A percentile compares a stretch with the other conserved stretches of the same genome.
These are phyloP conservation scores for Xenus cinereus DNA, from an alignment of 2,113 vertebrate genomes.

Conservation along the genomic window DNA sequence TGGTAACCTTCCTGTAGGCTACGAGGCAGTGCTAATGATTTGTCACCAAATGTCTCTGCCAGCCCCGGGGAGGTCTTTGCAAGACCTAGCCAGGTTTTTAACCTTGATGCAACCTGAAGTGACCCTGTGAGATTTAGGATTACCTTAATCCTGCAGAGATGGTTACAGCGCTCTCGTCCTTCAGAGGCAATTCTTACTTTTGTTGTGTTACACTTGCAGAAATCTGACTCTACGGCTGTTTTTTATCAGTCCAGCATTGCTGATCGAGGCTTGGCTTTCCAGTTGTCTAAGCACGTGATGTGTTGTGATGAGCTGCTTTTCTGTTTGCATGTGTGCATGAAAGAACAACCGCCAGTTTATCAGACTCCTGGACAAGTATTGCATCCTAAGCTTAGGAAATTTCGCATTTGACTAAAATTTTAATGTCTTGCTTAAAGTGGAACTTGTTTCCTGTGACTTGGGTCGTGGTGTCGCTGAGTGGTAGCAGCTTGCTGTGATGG, in stretches of 20 bases:
- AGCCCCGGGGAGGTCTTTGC: background rate
- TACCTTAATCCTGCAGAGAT: background rate
- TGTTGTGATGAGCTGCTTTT: background rate
- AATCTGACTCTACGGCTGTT: background rate
- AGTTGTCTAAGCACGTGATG: background rate
- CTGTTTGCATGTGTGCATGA: background rate
- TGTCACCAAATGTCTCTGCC: background rate
- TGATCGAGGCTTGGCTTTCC: background rate
- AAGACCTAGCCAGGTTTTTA: background rate
- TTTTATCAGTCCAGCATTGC: background rate
- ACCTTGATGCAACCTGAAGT: background rate
- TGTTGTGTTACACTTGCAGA: background rate
- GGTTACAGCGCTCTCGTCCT: background rate
- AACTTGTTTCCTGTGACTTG: background rate
- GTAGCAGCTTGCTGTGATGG: background rate
- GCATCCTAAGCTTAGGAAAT: background rate
- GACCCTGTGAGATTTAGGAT: background rate
- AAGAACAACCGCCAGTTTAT: background rate
- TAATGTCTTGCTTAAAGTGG: background rate
- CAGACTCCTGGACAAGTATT: background rate
- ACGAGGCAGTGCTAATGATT: background rate
- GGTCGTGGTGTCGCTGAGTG: rapidly evolving
- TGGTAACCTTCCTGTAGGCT: background rate
- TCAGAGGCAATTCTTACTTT: background rate
- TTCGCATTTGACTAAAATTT: background rate